Evolutionary conservation across 2,797 vertebrate species (phyloP), one percentile per base, ranked within the genome.

Genomic region (Danio albolineatus): DNA sequence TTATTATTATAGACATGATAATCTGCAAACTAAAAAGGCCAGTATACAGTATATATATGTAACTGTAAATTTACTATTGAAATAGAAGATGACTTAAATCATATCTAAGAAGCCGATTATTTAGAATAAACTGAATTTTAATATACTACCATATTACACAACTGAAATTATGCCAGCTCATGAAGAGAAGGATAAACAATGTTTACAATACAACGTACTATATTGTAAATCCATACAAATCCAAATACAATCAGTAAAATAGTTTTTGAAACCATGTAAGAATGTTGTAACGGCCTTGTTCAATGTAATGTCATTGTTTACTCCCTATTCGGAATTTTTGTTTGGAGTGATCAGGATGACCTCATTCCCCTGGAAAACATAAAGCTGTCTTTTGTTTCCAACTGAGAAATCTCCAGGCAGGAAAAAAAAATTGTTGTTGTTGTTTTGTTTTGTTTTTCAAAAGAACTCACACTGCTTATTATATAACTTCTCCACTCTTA

Each of bases 271-370:
- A 66, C 56, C 13, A 66, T 75, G 57, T 69, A 70, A 85, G 77
- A 28, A 16, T 86, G 77, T 84, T 85, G 84, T 82, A 85, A 85
- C 70, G 73, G 70, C 84, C 89, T 84, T 73, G 88, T 89, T 92
- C 85, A 89, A 19, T 79, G 82, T 66, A 85, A 84, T 88, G 86
- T 89, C 83, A 88, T 73, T 70, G 82, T 91, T 92, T 89, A 88
- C 81, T 85, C 82, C 19, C 43, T 77, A 69, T 64, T 46, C 76
- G 53, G 51, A 48, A 48, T 57, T 67, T 46, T 38, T 60, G 49
- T 73, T 66, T 60, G 69, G 62, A 82, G 53, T 65, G 62, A 76
- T 72, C 54, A 64, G 17, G 54, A 80, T 83, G 77, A 88, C 86
- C 84, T 88, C 83, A 85, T 79, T 71, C 75, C 54, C 64, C 67